Percentiles rank a stretch among this genome's conserved stretches.
phyloP scores from a whole-genome alignment of 2,113 vertebrate species.

The Crotalus tigris region DNA sequence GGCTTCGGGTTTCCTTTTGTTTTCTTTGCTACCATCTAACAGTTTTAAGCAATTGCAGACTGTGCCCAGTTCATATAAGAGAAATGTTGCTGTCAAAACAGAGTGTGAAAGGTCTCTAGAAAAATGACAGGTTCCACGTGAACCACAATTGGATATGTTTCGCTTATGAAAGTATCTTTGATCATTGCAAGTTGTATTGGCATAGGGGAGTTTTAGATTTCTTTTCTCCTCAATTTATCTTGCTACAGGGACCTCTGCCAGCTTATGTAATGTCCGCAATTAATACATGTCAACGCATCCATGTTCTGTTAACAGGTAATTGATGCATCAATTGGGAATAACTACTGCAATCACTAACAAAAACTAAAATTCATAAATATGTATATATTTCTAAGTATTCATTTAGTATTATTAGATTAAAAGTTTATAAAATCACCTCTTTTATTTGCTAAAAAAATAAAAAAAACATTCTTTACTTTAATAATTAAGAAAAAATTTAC shows the following conservation, averaged over 20 bases:
- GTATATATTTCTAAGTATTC: neutral
- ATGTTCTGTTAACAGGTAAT: neutral
- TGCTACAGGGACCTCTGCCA: neutral
- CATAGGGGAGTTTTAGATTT: neutral
- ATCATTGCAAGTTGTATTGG: neutral
- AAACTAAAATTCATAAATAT: neutral
- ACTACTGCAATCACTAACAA: neutral
- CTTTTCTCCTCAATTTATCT: neutral
- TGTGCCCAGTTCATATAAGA: neutral
- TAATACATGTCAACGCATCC: neutral
- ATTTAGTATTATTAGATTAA: neutral
- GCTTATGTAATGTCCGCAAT: neutral
- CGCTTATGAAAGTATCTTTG: neutral
- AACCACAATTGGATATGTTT: neutral
- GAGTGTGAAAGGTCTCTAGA: neutral
- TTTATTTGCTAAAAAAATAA: neutral
- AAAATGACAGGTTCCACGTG: neutral
- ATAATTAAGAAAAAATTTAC: neutral
- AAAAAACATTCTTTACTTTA: neutral
- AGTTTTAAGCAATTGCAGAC: neutral
- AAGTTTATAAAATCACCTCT: neutral
- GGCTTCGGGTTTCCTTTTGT: neutral
- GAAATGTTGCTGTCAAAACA: neutral
- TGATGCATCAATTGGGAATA: neutral
- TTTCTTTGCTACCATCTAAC: neutral